Evolutionary conservation across 2,888 invertebrate species (phyloP).

Genomic region (Zygothrica quintamaculata): DNA sequence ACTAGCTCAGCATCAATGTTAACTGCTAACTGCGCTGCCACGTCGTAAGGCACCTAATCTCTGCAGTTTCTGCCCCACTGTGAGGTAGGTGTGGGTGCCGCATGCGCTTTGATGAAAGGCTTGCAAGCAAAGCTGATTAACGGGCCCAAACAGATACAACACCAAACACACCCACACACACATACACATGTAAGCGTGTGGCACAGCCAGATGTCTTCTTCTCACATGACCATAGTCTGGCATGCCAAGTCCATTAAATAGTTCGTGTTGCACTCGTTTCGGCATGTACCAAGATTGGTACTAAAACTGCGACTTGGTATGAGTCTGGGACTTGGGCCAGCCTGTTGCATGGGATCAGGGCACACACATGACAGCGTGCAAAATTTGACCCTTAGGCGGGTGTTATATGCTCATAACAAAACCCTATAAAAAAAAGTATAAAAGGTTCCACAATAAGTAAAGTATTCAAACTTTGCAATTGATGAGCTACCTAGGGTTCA

Average conservation of each 20-base stretch:
- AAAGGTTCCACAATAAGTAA: constrained; percentile 42
- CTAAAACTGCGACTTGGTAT: constrained; percentile 18
- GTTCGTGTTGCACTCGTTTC: constrained; percentile 78
- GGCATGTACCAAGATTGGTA: constrained; percentile 25
- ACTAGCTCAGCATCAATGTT: constrained; percentile 20
- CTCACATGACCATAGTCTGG: constrained; percentile 57
- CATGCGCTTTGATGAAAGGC: constrained; percentile 69
- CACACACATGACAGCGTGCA: constrained; percentile 70
- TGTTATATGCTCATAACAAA: constrained; percentile 34
- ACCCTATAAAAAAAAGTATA: constrained; percentile 5
- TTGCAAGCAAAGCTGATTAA: constrained; percentile 73
- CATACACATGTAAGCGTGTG: constrained; percentile 33
- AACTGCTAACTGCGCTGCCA: constrained; percentile 65
- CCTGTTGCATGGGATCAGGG: constrained; percentile 54
- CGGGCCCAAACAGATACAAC: constrained; percentile 52
- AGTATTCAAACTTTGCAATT: constrained; percentile 36
- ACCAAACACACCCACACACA: constrained; percentile 25
- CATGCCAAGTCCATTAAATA: constrained; percentile 75
- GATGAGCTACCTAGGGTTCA: constrained; percentile 3
- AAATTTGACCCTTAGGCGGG: constrained; percentile 68
- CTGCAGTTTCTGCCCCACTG: constrained; percentile 31
- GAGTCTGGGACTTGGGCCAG: constrained; percentile 17
- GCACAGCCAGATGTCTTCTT: constrained; percentile 69
- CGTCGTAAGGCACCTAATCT: constrained; percentile 75
- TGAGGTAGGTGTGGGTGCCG: constrained; percentile 55